A percentile compares a stretch with the other conserved stretches of the same genome.
phyloP scores from a whole-genome alignment of 2,113 vertebrate species.

The Heteronetta atricapilla region DNA sequence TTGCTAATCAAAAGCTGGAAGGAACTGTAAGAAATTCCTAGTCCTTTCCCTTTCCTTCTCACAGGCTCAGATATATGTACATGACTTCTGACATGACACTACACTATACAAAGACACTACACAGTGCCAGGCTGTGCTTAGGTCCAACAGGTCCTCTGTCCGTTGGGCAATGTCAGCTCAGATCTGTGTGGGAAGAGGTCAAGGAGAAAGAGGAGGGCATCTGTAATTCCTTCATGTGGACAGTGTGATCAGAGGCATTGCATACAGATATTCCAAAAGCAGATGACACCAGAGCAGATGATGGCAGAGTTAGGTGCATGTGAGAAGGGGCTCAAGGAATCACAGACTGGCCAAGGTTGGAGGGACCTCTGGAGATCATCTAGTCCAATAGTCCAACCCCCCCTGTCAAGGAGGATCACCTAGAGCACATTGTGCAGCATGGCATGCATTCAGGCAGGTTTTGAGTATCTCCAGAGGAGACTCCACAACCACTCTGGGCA shows the following conservation, averaged over 20 bases:
- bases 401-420: too few relatives aligned
- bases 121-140: background rate
- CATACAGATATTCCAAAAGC: background rate
- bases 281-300: background rate
- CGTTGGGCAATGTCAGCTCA: background rate
- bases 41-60: background rate
- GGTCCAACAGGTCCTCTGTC: too few relatives aligned
- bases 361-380: too few relatives aligned
- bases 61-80: background rate
- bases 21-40: background rate
- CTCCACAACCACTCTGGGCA: too few relatives aligned
- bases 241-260: background rate
- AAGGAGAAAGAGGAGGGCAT: background rate
- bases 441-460: too few relatives aligned
- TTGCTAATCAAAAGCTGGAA: background rate
- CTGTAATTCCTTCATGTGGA: background rate
- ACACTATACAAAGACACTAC: background rate
- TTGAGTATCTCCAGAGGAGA: too few relatives aligned
- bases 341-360: too few relatives aligned
- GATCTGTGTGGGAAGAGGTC: background rate
- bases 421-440: too few relatives aligned
- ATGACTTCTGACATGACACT: background rate
- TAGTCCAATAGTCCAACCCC: too few relatives aligned
- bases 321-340: background rate
- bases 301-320: fast-evolving